A percentile compares a stretch with the other conserved stretches of the same genome.
phyloP scores from a whole-genome alignment of 2,888 invertebrate species.

The Parthenolecanium corni region DNA sequence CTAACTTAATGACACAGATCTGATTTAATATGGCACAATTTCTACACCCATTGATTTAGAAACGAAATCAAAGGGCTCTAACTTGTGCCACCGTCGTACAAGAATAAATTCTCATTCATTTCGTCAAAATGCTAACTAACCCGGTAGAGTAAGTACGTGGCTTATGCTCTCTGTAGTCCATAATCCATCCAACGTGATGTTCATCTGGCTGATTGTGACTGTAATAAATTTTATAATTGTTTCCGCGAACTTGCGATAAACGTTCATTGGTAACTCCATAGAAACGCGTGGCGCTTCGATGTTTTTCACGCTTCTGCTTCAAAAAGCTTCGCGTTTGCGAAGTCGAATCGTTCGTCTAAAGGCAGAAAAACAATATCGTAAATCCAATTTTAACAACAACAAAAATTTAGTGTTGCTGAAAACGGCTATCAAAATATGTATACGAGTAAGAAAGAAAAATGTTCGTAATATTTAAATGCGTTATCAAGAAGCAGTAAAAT shows the following conservation, averaged over 20 bases:
- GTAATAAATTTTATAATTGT: conserved; percentile 80
- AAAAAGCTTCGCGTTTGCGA: conserved; percentile 8
- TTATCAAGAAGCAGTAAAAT: too few relatives aligned
- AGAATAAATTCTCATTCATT: too few relatives aligned
- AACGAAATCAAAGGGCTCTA: conserved; percentile 17
- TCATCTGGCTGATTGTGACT: conserved; percentile 87
- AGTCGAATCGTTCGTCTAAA: conserved; percentile 6
- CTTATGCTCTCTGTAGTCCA: conserved; percentile 78
- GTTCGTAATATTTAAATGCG: too few relatives aligned
- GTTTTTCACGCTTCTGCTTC: conserved; percentile 19
- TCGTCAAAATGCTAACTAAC: too few relatives aligned
- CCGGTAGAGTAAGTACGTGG: conserved; percentile 66
- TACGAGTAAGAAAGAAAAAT: too few relatives aligned
- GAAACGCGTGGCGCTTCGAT: conserved; percentile 48
- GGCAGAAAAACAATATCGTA: too few relatives aligned
- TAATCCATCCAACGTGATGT: conserved; percentile 94
- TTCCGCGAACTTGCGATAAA: conserved; percentile 40
- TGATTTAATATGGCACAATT: conserved; percentile 22
- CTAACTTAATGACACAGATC: too few relatives aligned
- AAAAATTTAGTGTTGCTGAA: too few relatives aligned
- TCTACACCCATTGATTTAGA: conserved; percentile 18
- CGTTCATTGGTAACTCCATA: conserved; percentile 84
- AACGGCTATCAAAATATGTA: too few relatives aligned
- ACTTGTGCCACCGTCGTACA: conserved; percentile 5
- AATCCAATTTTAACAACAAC: too few relatives aligned